These are phyloP conservation scores for Danio aesculapii DNA, from an alignment of 2,797 vertebrate species.

Conservation along the genomic window DNA sequence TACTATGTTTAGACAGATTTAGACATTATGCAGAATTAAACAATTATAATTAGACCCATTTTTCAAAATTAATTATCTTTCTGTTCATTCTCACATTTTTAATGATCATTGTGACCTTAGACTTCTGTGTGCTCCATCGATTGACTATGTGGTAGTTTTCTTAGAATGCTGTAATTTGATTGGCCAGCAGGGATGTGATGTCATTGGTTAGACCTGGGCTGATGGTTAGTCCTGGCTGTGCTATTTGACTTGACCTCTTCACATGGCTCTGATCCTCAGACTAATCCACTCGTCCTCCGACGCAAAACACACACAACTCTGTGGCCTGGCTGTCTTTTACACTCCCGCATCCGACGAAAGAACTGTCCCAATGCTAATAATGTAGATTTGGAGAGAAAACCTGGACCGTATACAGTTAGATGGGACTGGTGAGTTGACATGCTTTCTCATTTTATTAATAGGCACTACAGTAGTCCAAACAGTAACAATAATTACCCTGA, in stretches of 20 bases:
- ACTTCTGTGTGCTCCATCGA: not conserved
- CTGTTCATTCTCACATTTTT: not conserved
- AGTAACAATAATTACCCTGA: not conserved
- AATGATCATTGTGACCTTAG: not conserved
- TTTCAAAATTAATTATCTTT: not conserved
- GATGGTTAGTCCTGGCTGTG: not conserved
- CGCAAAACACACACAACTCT: not conserved
- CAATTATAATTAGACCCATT: not conserved
- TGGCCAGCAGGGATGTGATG: not conserved
- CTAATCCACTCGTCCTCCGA: slow-evolving; percentile 36
- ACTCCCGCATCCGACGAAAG: not conserved
- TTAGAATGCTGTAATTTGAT: not conserved
- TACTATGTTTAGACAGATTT: not conserved
- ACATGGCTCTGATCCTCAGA: slow-evolving; percentile 13
- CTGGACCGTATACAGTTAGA: slow-evolving; percentile 10
- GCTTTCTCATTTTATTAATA: not conserved
- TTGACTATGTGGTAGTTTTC: not conserved
- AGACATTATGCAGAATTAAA: not conserved
- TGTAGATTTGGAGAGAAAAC: not conserved
- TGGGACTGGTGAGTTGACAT: slow-evolving; percentile 24
- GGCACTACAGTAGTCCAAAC: not conserved
- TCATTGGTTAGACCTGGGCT: slow-evolving; percentile 19
- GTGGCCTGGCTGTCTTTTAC: not conserved
- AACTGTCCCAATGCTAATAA: not conserved
- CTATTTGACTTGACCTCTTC: slow-evolving; percentile 34